A percentile compares a stretch with the other conserved stretches of the same genome.
Conservation (phyloP, 2,113 vertebrate genomes). For the Rhinichthys klamathensis region DNA sequence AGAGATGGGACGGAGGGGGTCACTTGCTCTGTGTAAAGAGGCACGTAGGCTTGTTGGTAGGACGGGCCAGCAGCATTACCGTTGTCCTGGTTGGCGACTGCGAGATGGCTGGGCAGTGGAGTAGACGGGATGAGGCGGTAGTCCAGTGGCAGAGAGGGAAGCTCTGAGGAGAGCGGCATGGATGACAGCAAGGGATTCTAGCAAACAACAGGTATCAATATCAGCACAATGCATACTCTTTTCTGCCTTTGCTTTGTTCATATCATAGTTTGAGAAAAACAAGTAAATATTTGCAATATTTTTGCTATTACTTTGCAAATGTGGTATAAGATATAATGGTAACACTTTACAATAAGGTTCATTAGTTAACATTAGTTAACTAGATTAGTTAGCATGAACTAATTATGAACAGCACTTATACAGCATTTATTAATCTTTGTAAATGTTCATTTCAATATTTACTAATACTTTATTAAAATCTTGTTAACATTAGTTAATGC, state of each 20-base stretch:
- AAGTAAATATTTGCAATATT: neutral
- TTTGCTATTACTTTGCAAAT: neutral
- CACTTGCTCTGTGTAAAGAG: conserved; percentile 66
- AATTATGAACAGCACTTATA: too few relatives aligned
- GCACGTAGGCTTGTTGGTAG: conserved; percentile 69
- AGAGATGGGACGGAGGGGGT: conserved; percentile 39
- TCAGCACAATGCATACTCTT: neutral
- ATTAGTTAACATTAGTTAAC: too few relatives aligned
- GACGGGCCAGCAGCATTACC: conserved; percentile 17
- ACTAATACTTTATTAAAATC: too few relatives aligned
- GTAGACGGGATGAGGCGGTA: conserved; percentile 74
- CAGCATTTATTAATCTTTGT: too few relatives aligned
- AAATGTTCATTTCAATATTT: too few relatives aligned
- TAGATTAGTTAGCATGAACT: too few relatives aligned
- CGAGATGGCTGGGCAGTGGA: conserved; percentile 66
- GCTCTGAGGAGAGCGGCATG: conserved; percentile 73
- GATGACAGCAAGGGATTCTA: conserved; percentile 77
- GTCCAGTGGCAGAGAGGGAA: conserved; percentile 66
- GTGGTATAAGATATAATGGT: neutral
- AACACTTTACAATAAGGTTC: too few relatives aligned
- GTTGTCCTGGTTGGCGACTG: conserved; percentile 58
- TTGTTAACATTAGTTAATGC: too few relatives aligned
- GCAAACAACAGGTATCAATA: conserved; percentile 24
- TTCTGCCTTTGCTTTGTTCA: neutral
- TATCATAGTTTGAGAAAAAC: neutral